phyloP scores from a whole-genome alignment of 2,888 invertebrate species.

The Cerastis leucographa region DNA sequence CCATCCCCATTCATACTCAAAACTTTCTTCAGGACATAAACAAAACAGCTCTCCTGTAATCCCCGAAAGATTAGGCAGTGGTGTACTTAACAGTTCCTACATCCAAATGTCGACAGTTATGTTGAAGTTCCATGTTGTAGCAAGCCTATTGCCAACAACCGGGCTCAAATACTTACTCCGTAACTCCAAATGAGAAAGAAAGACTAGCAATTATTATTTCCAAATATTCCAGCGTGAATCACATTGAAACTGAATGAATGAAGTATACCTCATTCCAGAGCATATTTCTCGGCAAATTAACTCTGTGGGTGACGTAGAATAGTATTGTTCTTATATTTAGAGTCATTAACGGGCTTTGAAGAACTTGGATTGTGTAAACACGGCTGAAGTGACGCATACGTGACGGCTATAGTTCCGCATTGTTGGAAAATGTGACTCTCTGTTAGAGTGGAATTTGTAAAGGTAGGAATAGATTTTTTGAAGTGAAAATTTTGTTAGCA shows the following conservation, averaged over 20 bases:
- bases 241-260: constrained; percentile 32
- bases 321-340: constrained; percentile 60
- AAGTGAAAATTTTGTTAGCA: too few relatives aligned
- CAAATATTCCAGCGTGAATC: constrained; percentile 3
- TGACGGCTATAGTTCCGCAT: constrained; percentile 51
- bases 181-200: not conserved
- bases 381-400: constrained; percentile 49
- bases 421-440: constrained; percentile 29
- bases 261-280: constrained; percentile 1
- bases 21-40: too few relatives aligned
- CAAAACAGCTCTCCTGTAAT: not conserved
- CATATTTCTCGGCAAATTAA: constrained; percentile 47
- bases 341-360: constrained; percentile 58
- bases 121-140: not conserved
- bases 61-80: not conserved
- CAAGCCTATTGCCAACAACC: not conserved
- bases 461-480: not conserved
- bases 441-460: not conserved
- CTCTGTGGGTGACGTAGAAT: constrained; percentile 17
- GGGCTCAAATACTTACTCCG: too few relatives aligned
- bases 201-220: not conserved
- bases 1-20: too few relatives aligned
- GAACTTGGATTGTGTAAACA: constrained; percentile 41
- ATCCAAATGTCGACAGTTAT: not conserved
- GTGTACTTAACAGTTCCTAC: not conserved